Evolutionary conservation across 2,113 vertebrate genomes (phyloP).

Genomic region (Lasiurus cinereus): DNA sequence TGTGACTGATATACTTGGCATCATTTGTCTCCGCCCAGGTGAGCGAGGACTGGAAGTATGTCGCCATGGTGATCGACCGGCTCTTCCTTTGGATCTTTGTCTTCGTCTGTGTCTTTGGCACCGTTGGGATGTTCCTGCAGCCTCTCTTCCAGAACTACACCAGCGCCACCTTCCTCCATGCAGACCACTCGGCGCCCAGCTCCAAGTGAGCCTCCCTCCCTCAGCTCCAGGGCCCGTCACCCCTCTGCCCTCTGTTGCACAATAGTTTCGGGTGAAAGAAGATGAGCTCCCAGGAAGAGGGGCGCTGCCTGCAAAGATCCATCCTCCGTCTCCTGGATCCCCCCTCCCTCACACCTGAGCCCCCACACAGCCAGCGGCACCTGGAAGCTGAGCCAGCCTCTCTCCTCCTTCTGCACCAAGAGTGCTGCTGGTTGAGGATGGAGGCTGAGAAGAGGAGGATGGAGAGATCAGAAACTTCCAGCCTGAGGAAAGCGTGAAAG

Average conservation of each 20-base stretch:
- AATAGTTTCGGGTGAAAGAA: not conserved
- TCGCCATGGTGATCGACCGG: slow-evolving; percentile 98
- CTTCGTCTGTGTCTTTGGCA: slow-evolving; percentile 97
- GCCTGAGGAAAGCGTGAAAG: not conserved
- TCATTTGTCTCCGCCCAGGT: slow-evolving; percentile 87
- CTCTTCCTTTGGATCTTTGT: slow-evolving; percentile 98
- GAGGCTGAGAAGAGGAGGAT: not conserved
- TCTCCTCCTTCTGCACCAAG: not conserved
- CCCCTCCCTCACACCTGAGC: too few species aligned
- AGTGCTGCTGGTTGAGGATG: not conserved
- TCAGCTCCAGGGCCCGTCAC: not conserved
- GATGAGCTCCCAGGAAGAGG: not conserved
- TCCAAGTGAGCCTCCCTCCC: slow-evolving; percentile 80
- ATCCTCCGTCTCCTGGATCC: not conserved
- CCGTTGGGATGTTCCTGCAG: slow-evolving; percentile 97
- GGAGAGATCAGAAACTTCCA: not conserved
- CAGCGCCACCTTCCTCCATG: slow-evolving; percentile 90
- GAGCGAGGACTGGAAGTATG: slow-evolving; percentile 99
- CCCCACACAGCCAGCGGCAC: not conserved
- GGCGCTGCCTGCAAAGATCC: not conserved
- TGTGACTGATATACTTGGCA: not conserved
- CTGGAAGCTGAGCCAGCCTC: not conserved
- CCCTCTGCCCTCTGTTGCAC: not conserved
- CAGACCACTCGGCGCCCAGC: slow-evolving; percentile 83
- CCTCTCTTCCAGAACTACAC: slow-evolving; percentile 97